Base-by-base conservation (phyloP, 2,797 vertebrate genomes). In the Chaenodraco wilsoni region DNA sequence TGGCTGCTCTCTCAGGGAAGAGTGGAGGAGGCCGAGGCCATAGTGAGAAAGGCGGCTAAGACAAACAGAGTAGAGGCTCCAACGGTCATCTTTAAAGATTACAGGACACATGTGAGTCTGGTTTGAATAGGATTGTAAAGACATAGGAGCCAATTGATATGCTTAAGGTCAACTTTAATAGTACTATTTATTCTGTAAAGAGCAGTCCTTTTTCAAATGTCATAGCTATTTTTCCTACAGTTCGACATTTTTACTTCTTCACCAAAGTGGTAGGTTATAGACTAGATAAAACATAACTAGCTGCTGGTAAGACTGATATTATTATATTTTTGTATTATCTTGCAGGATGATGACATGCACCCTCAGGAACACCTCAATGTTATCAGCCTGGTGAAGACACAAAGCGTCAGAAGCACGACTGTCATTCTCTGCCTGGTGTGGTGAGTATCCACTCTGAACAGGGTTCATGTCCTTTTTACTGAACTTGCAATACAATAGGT, bases 401-500 rank as follows among this genome's bases (percentile, higher is more conserved):
- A 73, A 61, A 93, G 94, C 61, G 94, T 97, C 79, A 89, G 95
- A 51, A 71, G 69, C 17, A 85, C 94, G 77, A 97, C 96, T 1
- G 17, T 96, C 44, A 94, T 96, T 88, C 92, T 95, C 49, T 91
- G 95, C 74, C 82, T 96, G 8, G 79, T 97, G 67, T 95, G 94
- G 97, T 98, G 86, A 95, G 96, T 83, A 86, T 66, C 37, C n/a
- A 12, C 5, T 58, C 4, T 37, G 3, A 66, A 17, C 23, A 59
- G 27, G 27, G 27, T 27, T 27, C 23, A 27, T 27, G 23, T 27
- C 23, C 23, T 27, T 27, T 27, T 27, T 27, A 4, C 27, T 27
- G 27, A 27, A 27, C 27, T 27, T 27, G 27, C 1, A 4, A 27
- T 1, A 4, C 27, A 27, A 27, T 27, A 27, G 27, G 27, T 4